A percentile compares a stretch with the other conserved stretches of the same genome.
Conservation (phyloP, 2,797 vertebrate species). For the Pipistrellus pygmaeus region DNA sequence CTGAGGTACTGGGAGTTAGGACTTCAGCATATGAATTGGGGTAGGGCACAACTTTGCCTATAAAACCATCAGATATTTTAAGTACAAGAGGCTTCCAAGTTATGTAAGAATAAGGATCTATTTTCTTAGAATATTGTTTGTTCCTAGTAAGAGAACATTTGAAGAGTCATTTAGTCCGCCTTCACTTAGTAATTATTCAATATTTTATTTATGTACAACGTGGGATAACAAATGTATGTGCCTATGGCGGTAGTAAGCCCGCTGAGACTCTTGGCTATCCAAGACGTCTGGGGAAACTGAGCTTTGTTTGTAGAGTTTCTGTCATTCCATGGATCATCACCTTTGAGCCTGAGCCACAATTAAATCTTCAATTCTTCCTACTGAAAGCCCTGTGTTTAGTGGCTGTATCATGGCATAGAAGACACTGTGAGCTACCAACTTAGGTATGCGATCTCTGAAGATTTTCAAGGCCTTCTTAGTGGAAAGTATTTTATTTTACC, state of each 20-base stretch:
- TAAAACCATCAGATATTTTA: background rate
- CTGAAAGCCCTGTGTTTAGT: slow-evolving; percentile 57
- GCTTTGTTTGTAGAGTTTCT: background rate
- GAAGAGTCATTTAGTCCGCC: background rate
- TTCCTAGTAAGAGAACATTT: slow-evolving; percentile 14
- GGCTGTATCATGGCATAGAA: background rate
- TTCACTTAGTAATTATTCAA: slow-evolving; percentile 31
- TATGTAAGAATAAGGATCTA: background rate
- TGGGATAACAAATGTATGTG: too few species aligned
- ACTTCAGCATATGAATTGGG: background rate
- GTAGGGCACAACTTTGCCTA: background rate
- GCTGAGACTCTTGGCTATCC: background rate
- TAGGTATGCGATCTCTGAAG: slow-evolving; percentile 59
- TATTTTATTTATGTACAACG: background rate
- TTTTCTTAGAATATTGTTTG: slow-evolving; percentile 30
- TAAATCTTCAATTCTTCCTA: background rate
- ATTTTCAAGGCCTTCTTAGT: slow-evolving; percentile 24
- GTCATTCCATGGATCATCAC: background rate
- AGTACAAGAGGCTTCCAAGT: background rate
- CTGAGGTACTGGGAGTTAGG: background rate
- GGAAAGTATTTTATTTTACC: slow-evolving; percentile 64
- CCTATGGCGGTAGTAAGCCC: background rate
- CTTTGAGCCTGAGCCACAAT: background rate
- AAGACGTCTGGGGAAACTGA: background rate
- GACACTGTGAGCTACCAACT: slow-evolving; percentile 43